Evolutionary conservation across 1,140 invertebrate species (phyloP).

Genomic region (Mylabris phalerata): DNA sequence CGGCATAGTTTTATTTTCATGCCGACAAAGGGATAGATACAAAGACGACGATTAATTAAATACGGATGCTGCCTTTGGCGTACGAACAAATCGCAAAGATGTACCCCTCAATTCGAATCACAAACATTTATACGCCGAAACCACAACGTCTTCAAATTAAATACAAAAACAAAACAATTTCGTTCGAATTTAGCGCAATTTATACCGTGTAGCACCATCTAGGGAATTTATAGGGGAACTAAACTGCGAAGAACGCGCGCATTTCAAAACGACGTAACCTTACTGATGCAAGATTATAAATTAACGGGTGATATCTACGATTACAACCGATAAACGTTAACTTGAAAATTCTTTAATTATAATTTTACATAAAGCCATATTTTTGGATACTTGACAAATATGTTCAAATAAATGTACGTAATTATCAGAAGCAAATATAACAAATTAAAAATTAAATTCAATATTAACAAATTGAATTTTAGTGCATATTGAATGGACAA

Average conservation of each 20-base stretch:
- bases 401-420: background rate
- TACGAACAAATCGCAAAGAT: background rate
- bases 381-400: background rate
- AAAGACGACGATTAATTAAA: constrained; percentile 34
- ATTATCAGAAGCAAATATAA: too few species aligned
- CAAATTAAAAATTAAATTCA: background rate
- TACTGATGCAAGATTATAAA: too few species aligned
- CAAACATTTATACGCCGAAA: too few species aligned
- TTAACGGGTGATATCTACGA: too few species aligned
- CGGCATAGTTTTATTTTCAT: constrained; percentile 39
- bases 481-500: too few species aligned
- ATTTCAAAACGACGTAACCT: background rate
- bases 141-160: too few species aligned
- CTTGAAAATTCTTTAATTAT: constrained; percentile 9
- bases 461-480: background rate
- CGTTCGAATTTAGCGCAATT: constrained; percentile 3
- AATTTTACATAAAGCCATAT: constrained; percentile 1
- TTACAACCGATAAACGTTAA: background rate
- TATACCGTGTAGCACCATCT: too few species aligned
- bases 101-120: background rate
- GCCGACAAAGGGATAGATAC: constrained; percentile 32
- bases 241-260: background rate
- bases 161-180: too few species aligned
- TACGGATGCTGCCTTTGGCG: constrained; percentile 10
- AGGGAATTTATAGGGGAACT: too few species aligned